Evolutionary conservation across 2,888 invertebrate genomes (phyloP).

Genomic region (Mycalesis mineus): DNA sequence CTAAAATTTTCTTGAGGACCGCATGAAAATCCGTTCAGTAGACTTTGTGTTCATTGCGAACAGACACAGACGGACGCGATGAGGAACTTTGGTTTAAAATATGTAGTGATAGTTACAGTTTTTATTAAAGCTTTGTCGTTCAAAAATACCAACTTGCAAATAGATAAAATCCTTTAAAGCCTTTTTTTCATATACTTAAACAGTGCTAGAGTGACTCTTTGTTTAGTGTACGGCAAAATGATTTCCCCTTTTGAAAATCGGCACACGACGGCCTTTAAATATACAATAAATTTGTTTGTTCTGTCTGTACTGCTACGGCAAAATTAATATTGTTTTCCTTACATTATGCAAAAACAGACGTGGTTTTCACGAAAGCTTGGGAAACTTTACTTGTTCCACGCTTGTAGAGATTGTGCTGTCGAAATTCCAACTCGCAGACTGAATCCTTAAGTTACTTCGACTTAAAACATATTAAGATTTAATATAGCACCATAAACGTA

Average conservation of each 20-base stretch:
- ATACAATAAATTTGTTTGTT: not conserved
- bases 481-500: not conserved
- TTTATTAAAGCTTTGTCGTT: too few relatives aligned
- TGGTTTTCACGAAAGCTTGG: constrained; percentile 1
- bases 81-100: too few relatives aligned
- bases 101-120: too few relatives aligned
- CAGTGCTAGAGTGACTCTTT: not conserved
- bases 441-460: not conserved
- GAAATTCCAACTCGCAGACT: not conserved
- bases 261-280: not conserved
- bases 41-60: too few relatives aligned
- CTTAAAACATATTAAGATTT: not conserved
- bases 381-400: not conserved
- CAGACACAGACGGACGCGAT: too few relatives aligned
- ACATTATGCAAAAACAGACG: constrained; percentile 17
- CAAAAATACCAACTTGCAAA: too few relatives aligned
- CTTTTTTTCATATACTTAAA: not conserved
- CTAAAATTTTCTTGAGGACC: too few relatives aligned
- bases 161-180: not conserved
- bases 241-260: too few relatives aligned
- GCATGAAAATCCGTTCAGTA: too few relatives aligned
- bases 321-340: constrained; percentile 23
- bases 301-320: not conserved
- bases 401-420: not conserved
- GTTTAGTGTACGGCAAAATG: not conserved